Percentiles rank a stretch among this genome's conserved stretches.
Conservation (phyloP, 2,888 invertebrate species). For the Bibio marci region DNA sequence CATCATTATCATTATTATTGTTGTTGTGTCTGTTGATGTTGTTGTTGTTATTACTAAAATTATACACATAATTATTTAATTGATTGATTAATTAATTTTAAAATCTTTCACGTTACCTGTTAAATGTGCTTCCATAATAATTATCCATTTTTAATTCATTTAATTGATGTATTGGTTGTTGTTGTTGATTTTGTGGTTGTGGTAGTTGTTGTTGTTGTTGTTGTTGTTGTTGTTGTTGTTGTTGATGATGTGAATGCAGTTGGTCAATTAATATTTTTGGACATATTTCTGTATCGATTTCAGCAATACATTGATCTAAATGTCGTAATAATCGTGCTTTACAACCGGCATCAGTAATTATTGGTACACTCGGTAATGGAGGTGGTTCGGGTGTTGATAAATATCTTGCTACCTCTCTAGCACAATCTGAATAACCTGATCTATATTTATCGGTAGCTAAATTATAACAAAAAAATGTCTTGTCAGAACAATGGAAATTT, state of each 20-base stretch:
- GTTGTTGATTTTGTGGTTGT: background rate
- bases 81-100: no score
- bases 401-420: constrained; percentile 35
- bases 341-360: constrained; percentile 35
- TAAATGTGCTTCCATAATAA: background rate
- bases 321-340: constrained; percentile 39
- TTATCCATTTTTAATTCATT: background rate
- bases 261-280: constrained; percentile 14
- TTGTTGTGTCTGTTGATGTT: no score
- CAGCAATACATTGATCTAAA: constrained; percentile 40
- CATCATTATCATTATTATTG: constrained; percentile 8
- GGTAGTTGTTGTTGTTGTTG: no score
- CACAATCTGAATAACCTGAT: constrained; percentile 47
- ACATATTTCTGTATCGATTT: constrained; percentile 39
- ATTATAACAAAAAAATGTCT: background rate
- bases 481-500: background rate
- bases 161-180: background rate
- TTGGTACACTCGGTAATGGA: constrained; percentile 27
- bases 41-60: no score
- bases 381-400: constrained; percentile 28
- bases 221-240: constrained; percentile 13
- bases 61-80: no score
- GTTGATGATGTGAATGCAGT: constrained; percentile 21
- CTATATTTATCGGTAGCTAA: constrained; percentile 26
- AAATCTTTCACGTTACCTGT: no score